Conservation (phyloP, 1,140 invertebrate species). For the Acromyrmex charruanus region DNA sequence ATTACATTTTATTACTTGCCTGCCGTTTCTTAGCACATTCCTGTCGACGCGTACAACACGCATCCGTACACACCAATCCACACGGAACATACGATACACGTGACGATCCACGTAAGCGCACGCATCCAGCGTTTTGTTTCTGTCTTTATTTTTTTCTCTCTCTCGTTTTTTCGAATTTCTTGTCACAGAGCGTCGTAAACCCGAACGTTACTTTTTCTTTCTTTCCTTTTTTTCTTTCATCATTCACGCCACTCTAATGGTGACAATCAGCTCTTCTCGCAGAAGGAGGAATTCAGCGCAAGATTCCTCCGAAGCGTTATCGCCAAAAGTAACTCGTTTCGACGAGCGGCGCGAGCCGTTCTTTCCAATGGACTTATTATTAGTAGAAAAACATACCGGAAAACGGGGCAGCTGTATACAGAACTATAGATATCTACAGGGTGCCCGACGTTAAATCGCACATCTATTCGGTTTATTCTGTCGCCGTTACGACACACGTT, state of each 20-base stretch:
- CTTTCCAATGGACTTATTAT: slow-evolving; percentile 27
- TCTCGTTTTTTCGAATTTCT: slow-evolving; percentile 1
- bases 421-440: slow-evolving; percentile 66
- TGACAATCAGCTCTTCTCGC: slow-evolving; percentile 59
- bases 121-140: not conserved
- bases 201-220: not conserved
- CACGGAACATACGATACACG: slow-evolving; percentile 19
- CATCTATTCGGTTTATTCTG: slow-evolving; percentile 8
- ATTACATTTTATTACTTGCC: slow-evolving; percentile 25
- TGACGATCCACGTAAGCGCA: not conserved
- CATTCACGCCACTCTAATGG: slow-evolving; percentile 19
- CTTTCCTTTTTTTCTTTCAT: not conserved
- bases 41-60: not conserved
- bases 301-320: slow-evolving; percentile 27
- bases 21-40: slow-evolving; percentile 66
- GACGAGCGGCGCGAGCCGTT: slow-evolving; percentile 20
- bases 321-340: slow-evolving; percentile 45
- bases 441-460: slow-evolving; percentile 54
- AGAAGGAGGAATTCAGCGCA: not conserved
- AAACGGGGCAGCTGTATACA: slow-evolving; percentile 54
- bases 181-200: not conserved
- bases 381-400: slow-evolving; percentile 38
- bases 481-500: slow-evolving; percentile 36
- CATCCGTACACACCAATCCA: not conserved
- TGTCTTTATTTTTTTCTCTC: not conserved